These are phyloP conservation scores for Phataginus tetradactyla DNA, from an alignment of 2,797 vertebrate genomes.

Conservation along the genomic window DNA sequence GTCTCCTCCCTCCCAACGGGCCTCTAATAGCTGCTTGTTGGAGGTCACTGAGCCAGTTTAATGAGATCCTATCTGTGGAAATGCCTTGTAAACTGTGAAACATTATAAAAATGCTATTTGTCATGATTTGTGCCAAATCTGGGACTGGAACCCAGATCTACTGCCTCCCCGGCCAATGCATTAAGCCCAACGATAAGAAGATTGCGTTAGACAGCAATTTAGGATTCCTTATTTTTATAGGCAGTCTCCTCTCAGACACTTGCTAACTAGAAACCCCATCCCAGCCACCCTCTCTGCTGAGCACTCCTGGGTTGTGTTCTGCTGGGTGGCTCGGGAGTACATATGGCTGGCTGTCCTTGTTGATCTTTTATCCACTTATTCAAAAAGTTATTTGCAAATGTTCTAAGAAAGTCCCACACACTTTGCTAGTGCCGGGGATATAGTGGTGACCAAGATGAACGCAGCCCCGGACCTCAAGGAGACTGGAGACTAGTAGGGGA, in stretches of 20 bases:
- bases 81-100: slow-evolving; percentile 30
- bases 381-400: not conserved
- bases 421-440: not conserved
- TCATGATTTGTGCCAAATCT: not conserved
- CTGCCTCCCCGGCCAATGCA: not conserved
- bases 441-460: not conserved
- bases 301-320: not conserved
- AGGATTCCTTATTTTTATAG: not conserved
- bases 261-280: not conserved
- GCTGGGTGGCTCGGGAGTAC: not conserved
- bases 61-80: slow-evolving; percentile 29
- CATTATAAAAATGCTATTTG: not conserved
- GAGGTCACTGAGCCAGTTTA: not conserved
- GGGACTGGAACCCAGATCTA: slow-evolving; percentile 50
- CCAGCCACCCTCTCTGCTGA: not conserved
- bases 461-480: not conserved
- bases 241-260: not conserved
- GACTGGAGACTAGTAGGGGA: not conserved
- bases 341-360: not conserved
- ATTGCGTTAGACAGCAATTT: not conserved
- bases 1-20: not conserved
- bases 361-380: not conserved
- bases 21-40: not conserved
- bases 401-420: not conserved
- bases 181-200: not conserved